Percentiles rank a stretch among this genome's conserved stretches.
Evolutionary conservation across 2,888 invertebrate species (phyloP).

Genomic region (Cheilosia grossa): DNA sequence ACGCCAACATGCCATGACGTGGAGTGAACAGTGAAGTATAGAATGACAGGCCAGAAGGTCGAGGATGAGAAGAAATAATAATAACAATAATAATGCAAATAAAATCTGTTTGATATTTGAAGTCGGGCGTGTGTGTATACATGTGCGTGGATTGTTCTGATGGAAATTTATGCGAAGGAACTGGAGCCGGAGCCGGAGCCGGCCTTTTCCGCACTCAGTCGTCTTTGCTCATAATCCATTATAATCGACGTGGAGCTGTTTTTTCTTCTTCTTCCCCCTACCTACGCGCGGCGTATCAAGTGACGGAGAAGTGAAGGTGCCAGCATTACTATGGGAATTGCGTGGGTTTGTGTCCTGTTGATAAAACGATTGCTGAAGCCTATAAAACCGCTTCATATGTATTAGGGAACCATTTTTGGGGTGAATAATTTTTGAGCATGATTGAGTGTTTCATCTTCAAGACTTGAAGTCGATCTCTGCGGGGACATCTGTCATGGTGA

Average conservation of each 20-base stretch:
- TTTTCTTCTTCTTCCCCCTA: background rate
- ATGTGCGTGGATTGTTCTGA: conserved; percentile 26
- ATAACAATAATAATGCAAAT: conserved; percentile 66
- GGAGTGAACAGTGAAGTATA: background rate
- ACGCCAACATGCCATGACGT: background rate
- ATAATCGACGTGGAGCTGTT: conserved; percentile 37
- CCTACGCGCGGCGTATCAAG: background rate
- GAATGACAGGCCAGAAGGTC: background rate
- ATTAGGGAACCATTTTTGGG: background rate
- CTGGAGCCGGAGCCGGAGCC: background rate
- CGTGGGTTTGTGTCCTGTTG: conserved; percentile 42
- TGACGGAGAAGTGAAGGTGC: background rate
- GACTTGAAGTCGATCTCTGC: too few species aligned
- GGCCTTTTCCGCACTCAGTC: background rate
- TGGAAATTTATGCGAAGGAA: background rate
- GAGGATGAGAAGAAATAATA: conserved; percentile 46
- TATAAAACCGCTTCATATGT: conserved; percentile 11
- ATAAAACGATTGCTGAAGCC: conserved; percentile 21
- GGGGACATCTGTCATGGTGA: too few species aligned
- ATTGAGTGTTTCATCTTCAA: too few species aligned
- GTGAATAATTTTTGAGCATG: too few species aligned
- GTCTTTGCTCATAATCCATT: conserved; percentile 27
- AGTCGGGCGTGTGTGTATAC: conserved; percentile 47
- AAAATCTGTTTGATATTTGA: conserved; percentile 63
- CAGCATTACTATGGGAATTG: conserved; percentile 47